Percentiles rank a stretch among this genome's conserved stretches.
phyloP scores from a whole-genome alignment of 2,888 invertebrate genomes.

The Hetaerina titia region DNA sequence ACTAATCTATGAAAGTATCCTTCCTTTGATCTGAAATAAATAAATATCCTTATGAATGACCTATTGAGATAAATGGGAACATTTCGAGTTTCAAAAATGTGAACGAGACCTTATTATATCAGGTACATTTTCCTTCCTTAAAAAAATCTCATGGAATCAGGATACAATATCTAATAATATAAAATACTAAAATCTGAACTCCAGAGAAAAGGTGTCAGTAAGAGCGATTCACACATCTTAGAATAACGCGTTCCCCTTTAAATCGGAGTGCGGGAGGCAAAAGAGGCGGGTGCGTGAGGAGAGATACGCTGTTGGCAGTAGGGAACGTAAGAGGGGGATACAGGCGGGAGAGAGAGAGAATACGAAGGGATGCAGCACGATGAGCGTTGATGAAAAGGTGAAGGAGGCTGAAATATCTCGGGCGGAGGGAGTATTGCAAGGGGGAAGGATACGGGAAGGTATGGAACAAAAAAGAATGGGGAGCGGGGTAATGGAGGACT shows the following conservation, averaged over 20 bases:
- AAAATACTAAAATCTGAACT: no score
- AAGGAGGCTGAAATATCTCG: not conserved
- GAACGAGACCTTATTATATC: no score
- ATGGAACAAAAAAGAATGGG: not conserved
- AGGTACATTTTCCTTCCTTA: no score
- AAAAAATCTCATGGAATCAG: no score
- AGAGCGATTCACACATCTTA: not conserved
- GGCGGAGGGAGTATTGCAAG: not conserved
- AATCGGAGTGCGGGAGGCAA: not conserved
- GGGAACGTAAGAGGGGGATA: not conserved
- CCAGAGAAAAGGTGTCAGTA: not conserved
- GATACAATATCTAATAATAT: no score
- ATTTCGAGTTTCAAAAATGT: no score
- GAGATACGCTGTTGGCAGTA: not conserved
- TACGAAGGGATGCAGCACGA: not conserved
- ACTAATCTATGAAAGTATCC: not conserved
- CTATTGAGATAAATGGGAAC: not conserved
- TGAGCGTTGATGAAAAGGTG: constrained; percentile 1
- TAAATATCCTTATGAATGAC: not conserved
- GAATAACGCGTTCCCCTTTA: not conserved
- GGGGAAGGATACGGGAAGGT: not conserved
- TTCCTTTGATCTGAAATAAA: not conserved
- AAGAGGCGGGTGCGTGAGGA: not conserved
- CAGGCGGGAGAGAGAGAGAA: not conserved
- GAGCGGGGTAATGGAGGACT: not conserved